These are phyloP conservation scores for Trematomus bernacchii DNA, from an alignment of 2,797 vertebrate genomes.

Conservation along the genomic window DNA sequence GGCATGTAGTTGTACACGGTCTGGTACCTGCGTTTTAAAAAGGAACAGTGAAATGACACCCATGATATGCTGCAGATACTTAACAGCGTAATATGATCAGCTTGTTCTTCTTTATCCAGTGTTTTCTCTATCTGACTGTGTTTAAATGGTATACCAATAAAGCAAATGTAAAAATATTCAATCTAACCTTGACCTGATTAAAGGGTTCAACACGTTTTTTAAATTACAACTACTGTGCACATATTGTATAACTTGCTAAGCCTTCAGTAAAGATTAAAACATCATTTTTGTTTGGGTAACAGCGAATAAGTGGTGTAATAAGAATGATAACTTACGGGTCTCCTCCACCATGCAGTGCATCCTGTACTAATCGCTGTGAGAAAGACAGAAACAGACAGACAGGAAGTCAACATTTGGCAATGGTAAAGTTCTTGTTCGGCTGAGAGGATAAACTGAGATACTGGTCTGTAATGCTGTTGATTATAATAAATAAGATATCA, in stretches of 20 bases:
- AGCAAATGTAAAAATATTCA: neutral
- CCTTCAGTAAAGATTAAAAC: neutral
- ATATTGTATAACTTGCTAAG: neutral
- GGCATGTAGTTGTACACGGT: conserved; percentile 97
- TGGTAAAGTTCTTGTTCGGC: neutral
- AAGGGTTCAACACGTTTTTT: neutral
- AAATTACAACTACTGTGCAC: neutral
- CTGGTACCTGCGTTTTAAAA: conserved; percentile 88
- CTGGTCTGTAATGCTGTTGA: neutral
- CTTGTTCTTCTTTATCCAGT: neutral
- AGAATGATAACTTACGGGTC: conserved; percentile 81
- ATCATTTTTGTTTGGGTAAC: neutral
- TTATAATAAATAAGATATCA: neutral
- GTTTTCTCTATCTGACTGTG: neutral
- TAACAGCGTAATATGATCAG: neutral
- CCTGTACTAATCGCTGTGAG: conserved; percentile 81
- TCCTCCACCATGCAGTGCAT: conserved; percentile 81
- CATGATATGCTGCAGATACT: neutral
- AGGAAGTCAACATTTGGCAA: conserved; percentile 24
- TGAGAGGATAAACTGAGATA: neutral
- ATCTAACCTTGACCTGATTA: neutral
- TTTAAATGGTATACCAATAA: neutral
- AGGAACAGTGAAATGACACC: neutral
- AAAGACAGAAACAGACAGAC: conserved; percentile 46
- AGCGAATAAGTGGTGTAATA: neutral